Evolutionary conservation across 2,797 vertebrate species (phyloP).

Genomic region (Sebastiscus albofasciatus): DNA sequence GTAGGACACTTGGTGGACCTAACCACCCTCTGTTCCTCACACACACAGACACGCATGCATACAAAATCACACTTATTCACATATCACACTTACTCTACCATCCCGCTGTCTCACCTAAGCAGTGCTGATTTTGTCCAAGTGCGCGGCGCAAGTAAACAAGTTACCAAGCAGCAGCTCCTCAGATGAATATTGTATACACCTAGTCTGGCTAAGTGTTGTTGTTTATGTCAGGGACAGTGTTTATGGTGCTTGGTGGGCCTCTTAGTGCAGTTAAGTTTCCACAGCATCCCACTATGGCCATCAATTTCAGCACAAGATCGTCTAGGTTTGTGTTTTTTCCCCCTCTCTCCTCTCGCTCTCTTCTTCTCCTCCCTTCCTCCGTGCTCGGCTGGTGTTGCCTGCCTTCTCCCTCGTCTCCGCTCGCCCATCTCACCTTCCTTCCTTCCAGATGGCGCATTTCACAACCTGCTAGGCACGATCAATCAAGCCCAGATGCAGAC

Average conservation of each 20-base stretch:
- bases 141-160: conserved; percentile 79
- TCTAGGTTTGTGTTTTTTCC: conserved; percentile 63
- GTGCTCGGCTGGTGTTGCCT: conserved; percentile 83
- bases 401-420: conserved; percentile 70
- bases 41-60: conserved; percentile 30
- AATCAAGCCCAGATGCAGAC: conserved; percentile 83
- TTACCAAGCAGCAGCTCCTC: conserved; percentile 78
- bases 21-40: conserved; percentile 54
- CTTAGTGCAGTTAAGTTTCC: conserved; percentile 86
- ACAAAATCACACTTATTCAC: conserved; percentile 47
- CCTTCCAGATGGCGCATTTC: conserved; percentile 89
- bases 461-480: conserved; percentile 89
- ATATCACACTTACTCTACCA: conserved; percentile 46
- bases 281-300: conserved; percentile 82
- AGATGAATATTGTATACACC: conserved; percentile 86
- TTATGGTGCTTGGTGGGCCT: conserved; percentile 86
- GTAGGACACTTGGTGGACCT: conserved; percentile 57
- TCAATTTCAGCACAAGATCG: conserved; percentile 81
- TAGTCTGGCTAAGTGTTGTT: conserved; percentile 85
- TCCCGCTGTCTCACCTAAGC: conserved; percentile 61
- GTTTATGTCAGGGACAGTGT: conserved; percentile 86
- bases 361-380: conserved; percentile 70
- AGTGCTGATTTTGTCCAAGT: conserved; percentile 63
- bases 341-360: conserved; percentile 14
- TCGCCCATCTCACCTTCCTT: conserved; percentile 81